Conservation (phyloP, 2,797 vertebrate genomes). For the Florisuga fusca region DNA sequence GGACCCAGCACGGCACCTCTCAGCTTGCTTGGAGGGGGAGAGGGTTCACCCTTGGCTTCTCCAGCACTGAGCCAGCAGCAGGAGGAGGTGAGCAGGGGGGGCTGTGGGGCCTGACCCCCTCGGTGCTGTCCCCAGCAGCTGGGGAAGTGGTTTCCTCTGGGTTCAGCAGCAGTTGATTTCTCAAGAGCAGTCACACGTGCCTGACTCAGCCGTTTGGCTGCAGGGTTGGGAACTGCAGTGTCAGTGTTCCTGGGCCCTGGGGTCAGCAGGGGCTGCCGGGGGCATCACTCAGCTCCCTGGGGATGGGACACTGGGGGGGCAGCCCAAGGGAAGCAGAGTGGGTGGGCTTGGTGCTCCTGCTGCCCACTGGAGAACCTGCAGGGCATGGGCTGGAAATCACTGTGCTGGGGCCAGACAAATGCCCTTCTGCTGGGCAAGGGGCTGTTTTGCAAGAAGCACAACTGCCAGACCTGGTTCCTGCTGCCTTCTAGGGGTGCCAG, state of each 20-base stretch:
- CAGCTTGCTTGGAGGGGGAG: not conserved
- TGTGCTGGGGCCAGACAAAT: not conserved
- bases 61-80: not conserved
- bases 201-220: not conserved
- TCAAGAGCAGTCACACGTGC: not conserved
- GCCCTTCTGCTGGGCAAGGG: rapidly evolving
- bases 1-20: not conserved
- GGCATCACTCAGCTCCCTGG: rapidly evolving
- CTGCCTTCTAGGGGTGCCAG: not conserved
- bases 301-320: not conserved
- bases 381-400: not conserved
- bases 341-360: not conserved
- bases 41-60: not conserved
- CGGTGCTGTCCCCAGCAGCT: not conserved
- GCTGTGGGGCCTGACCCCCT: too few relatives aligned
- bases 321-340: rapidly evolving
- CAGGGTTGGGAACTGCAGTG: rapidly evolving
- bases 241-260: rapidly evolving
- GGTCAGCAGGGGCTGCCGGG: not conserved
- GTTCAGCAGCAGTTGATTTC: not conserved
- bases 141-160: not conserved
- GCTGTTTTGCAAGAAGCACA: not conserved
- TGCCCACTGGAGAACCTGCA: rapidly evolving
- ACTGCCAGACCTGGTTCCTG: not conserved
- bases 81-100: not conserved